These are phyloP conservation scores for Gastracanthus pulcherrimus DNA, from an alignment of 2,888 invertebrate species.

Conservation along the genomic window DNA sequence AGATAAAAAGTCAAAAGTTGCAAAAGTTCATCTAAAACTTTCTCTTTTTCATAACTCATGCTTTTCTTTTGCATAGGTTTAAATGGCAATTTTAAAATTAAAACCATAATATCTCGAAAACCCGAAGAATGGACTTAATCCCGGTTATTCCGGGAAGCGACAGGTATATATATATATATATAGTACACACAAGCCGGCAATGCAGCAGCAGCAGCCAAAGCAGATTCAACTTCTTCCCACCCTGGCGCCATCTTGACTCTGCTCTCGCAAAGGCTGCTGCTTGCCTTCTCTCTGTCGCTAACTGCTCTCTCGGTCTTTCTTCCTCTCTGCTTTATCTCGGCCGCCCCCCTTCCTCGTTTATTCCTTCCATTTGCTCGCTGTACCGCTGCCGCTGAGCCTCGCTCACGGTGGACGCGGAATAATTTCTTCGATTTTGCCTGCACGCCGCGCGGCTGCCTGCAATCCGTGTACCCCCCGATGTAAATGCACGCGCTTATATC, in stretches of 20 bases:
- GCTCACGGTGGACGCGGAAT: not conserved
- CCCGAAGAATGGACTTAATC: too few relatives aligned
- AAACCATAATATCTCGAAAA: too few relatives aligned
- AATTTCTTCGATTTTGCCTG: not conserved
- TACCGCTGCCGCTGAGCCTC: not conserved
- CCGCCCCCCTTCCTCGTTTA: not conserved
- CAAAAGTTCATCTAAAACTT: too few relatives aligned
- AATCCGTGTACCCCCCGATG: not conserved
- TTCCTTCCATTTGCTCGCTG: too few relatives aligned
- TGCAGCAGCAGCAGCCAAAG: not conserved
- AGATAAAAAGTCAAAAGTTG: too few relatives aligned
- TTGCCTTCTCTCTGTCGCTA: slow-evolving; percentile 2
- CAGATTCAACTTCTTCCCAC: not conserved
- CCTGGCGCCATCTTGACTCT: slow-evolving; percentile 48
- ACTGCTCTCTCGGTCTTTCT: slow-evolving; percentile 7
- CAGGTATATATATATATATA: not conserved
- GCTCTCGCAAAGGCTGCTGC: not conserved
- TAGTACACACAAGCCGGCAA: too few relatives aligned
- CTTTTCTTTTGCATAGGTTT: too few relatives aligned
- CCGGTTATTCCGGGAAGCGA: too few relatives aligned
- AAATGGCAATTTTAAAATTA: too few relatives aligned
- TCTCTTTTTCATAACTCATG: too few relatives aligned
- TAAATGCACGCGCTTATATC: not conserved
- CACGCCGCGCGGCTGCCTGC: not conserved
- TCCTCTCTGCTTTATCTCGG: not conserved